These are phyloP conservation scores for Hafferia zeledoni DNA, from an alignment of 2,797 vertebrate species.

Conservation along the genomic window DNA sequence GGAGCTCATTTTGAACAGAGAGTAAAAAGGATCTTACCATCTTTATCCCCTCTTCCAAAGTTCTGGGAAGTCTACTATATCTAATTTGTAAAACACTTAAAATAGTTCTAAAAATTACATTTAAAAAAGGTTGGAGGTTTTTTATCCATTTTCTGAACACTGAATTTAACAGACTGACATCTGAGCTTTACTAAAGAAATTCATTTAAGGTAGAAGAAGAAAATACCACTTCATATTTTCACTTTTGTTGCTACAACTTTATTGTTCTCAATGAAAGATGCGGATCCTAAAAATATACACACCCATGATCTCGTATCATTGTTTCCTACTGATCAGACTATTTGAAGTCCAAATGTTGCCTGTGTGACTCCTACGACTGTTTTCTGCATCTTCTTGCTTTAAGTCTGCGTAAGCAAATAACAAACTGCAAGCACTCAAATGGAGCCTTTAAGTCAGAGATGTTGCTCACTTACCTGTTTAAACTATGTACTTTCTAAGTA, in stretches of 20 bases:
- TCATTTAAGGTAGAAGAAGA: not conserved
- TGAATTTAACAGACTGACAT: not conserved
- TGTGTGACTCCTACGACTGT: not conserved
- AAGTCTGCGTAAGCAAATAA: not conserved
- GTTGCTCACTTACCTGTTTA: not conserved
- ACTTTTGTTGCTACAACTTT: not conserved
- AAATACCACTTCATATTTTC: not conserved
- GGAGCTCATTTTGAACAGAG: not conserved
- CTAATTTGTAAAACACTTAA: not conserved
- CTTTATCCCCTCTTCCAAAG: not conserved
- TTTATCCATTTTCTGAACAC: not conserved
- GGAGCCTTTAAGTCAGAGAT: not conserved
- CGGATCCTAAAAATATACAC: not conserved
- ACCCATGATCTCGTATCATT: not conserved
- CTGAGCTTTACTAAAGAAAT: not conserved
- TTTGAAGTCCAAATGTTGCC: not conserved
- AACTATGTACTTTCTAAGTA: not conserved
- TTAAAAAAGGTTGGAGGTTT: fast-evolving
- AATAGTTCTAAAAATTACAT: not conserved
- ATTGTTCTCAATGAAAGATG: not conserved
- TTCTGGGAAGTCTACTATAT: not conserved
- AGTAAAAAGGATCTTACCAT: not conserved
- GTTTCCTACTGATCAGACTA: not conserved
- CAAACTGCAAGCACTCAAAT: not conserved
- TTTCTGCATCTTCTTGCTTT: not conserved